phyloP scores from a whole-genome alignment of 2,113 vertebrate species.

The Psophia crepitans region DNA sequence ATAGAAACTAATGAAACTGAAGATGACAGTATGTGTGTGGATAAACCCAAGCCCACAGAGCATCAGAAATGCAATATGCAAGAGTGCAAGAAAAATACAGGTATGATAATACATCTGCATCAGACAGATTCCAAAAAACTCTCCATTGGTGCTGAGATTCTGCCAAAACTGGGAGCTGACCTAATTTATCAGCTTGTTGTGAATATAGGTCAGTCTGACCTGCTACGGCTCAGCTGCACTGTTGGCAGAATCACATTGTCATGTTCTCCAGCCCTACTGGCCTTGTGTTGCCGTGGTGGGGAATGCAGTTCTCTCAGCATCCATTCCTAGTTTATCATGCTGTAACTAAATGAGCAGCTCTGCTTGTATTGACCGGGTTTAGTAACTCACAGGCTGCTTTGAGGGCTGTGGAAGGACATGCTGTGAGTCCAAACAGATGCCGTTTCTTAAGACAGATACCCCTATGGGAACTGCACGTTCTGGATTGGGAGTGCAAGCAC shows the following conservation, averaged over 20 bases:
- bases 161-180: neutral
- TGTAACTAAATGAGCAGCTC: neutral
- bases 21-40: conserved; percentile 54
- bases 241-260: neutral
- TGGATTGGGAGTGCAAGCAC: neutral
- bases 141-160: neutral
- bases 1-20: conserved; percentile 52
- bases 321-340: neutral
- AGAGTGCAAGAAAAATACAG: conserved; percentile 61
- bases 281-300: neutral
- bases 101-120: conserved; percentile 19
- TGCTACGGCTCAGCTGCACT: neutral
- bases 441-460: neutral
- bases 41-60: conserved; percentile 53
- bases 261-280: neutral
- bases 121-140: neutral
- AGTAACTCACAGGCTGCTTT: neutral
- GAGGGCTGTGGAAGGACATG: neutral
- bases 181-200: neutral
- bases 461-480: neutral
- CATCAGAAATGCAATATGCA: conserved; percentile 68
- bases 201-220: neutral
- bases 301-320: neutral
- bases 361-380: neutral
- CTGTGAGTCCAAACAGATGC: neutral